A percentile compares a stretch with the other conserved stretches of the same genome.
These are phyloP conservation scores for Eumaeus atala DNA, from an alignment of 1,140 invertebrate species.

Conservation along the genomic window DNA sequence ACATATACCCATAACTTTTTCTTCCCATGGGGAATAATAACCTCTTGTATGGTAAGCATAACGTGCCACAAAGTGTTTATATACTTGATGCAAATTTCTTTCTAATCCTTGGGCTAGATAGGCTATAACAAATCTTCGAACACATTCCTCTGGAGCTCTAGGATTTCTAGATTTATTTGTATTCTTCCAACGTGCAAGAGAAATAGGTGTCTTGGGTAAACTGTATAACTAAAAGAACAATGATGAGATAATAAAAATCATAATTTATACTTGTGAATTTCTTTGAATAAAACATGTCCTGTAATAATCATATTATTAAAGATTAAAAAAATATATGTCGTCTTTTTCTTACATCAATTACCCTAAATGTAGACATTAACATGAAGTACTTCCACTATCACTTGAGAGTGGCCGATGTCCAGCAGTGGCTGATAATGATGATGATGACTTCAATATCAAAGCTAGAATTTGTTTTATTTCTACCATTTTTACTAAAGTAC, in stretches of 20 bases:
- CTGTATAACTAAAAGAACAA: constrained; percentile 32
- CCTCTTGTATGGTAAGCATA: constrained; percentile 36
- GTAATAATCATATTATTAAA: background rate
- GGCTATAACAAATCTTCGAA: constrained; percentile 41
- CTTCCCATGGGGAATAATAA: constrained; percentile 36
- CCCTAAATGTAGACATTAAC: too few relatives aligned
- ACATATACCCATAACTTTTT: constrained; percentile 52
- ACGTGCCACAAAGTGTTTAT: constrained; percentile 36
- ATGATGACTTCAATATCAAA: too few relatives aligned
- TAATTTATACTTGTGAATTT: background rate
- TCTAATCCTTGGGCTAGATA: constrained; percentile 45
- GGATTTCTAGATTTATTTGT: constrained; percentile 31
- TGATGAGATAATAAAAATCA: background rate
- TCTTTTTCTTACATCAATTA: constrained; percentile 1
- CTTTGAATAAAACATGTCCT: background rate
- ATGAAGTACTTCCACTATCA: too few relatives aligned
- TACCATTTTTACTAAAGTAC: constrained; percentile 18
- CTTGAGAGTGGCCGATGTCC: too few relatives aligned
- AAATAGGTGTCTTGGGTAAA: constrained; percentile 44
- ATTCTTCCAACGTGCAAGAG: constrained; percentile 51
- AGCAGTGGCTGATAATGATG: too few relatives aligned
- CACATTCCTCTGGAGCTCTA: constrained; percentile 34
- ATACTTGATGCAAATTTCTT: constrained; percentile 48
- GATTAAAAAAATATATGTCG: constrained; percentile 15
- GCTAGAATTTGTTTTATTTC: background rate